Evolutionary conservation across 2,888 invertebrate species (phyloP), one percentile per base, ranked within the genome.

Genomic region (Temnothorax unifasciatus): DNA sequence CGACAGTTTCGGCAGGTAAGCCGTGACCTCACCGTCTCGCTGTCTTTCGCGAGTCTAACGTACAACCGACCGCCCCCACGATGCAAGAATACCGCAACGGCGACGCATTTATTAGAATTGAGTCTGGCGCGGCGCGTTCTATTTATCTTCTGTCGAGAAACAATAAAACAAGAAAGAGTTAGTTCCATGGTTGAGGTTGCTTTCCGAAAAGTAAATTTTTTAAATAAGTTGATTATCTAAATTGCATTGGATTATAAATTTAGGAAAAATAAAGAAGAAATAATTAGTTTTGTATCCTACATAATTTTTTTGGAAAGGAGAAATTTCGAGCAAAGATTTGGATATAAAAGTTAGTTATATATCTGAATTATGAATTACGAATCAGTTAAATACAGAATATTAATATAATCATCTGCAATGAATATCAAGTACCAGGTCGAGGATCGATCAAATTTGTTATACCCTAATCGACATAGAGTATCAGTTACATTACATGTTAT

Each of bases 1-100:
- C 96, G 98, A 92, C 98, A 98, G 94, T 99, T 99, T 96, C 98
- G 98, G 95, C 99, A 99, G 97, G 98, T 98, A 96, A 94, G 89
- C 86, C 29, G 41, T 76, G 44, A 61, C 64, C 44, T 52, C 38
- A 25, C 38, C 18, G 41, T 18, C 38, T 29, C 18, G 63, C 34
- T 41, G 50, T 41, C 41, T 52, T 41, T 66, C 54, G 25, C 74
- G 61, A 59, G n/a, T 5, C 44, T 61, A 44, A 54, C 66, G 44
- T 41, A 66, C 41, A 15, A 25, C 5, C 66, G 4, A 15, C 41
- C 21, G 29, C 15, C n/a, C 15, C 15, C 15, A 1, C 6, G n/a
- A 57, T 68, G 68, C 68, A 57, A 77, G 54, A 68, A 77, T 68
- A 68, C 68, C 11, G 21, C 34, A 15, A 38, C 38, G 25, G 15